A percentile compares a stretch with the other conserved stretches of the same genome.
Conservation (phyloP, 2,113 vertebrate species). For the Ictidomys tridecemlineatus region DNA sequence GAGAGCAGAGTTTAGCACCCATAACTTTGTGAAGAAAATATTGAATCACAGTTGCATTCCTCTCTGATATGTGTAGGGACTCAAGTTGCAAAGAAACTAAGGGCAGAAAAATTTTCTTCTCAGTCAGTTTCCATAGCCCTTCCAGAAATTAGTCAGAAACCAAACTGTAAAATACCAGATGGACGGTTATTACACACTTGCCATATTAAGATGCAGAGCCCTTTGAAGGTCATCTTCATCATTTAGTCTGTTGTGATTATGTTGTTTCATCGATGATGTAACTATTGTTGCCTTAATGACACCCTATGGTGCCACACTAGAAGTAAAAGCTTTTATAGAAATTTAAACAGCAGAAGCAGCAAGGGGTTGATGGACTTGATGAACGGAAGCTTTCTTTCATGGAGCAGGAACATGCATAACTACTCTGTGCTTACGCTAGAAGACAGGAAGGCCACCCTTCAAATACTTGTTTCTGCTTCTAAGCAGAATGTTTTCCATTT, state of each 20-base stretch:
- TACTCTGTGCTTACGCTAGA: rapidly evolving
- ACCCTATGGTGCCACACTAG: neutral
- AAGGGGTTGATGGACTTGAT: neutral
- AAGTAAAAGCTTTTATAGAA: neutral
- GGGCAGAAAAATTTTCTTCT: neutral
- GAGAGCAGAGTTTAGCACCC: neutral
- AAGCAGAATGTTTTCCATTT: slow-evolving; percentile 1
- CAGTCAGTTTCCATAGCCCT: neutral
- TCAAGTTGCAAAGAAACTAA: neutral
- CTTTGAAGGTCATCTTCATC: slow-evolving; percentile 5
- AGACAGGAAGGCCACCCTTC: neutral
- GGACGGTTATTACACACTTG: neutral
- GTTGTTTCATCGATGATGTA: neutral
- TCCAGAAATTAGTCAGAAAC: neutral
- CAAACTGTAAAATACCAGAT: neutral
- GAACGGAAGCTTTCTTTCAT: neutral
- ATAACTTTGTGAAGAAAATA: neutral
- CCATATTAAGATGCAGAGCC: neutral
- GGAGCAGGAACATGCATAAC: neutral
- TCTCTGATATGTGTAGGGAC: neutral
- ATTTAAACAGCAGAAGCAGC: slow-evolving; percentile 9
- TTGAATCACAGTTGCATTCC: neutral
- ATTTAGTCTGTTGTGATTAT: neutral
- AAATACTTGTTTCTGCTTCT: neutral
- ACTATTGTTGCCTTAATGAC: neutral